Evolutionary conservation across 2,797 vertebrate species (phyloP), one percentile per base, ranked within the genome.

Genomic region (Mormyrus proboscirostris): DNA sequence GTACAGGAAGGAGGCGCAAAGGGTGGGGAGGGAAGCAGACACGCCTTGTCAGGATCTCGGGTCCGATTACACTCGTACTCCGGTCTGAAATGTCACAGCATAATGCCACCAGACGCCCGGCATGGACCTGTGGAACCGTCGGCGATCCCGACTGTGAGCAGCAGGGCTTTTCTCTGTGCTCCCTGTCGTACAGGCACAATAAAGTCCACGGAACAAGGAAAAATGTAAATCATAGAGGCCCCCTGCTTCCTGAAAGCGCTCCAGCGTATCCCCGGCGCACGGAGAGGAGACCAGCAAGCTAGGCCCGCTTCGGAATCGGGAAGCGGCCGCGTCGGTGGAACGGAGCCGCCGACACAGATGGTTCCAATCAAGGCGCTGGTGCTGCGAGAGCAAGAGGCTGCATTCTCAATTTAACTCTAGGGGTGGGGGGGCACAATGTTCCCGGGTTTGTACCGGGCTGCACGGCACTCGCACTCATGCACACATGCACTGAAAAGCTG

Each of bases 301-400:
- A 14, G 9, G 62, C 25, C 25, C 7, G 44, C 25, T 14, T 19
- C 19, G 5, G 33, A 53, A 44, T 38, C 25, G 62, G 65, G 14
- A 38, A 69, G 79, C 29, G 2, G 65, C 57, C 69, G 55, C 19
- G 29, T 62, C 91, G 91, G 93, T 92, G 91, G 91, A 91, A 92
- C 91, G 90, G 91, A 88, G 89, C 94, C 91, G 16, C 10, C 92
- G 91, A 89, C 90, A 91, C 95, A 96, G 95, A 96, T 94, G 95
- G 95, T 94, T 95, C 59, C 92, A 96, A 97, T 97, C 95, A 95
- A 76, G 1, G 22, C 50, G 14, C 38, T 3, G 16, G 7, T 88
- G 50, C 0, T 8, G 47, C 87, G 88, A 91, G 90, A 89, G 88
- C 91, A 90, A 93, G 90, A 89, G 89, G 91, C 88, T 90, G 79